Evolutionary conservation across 1,140 invertebrate genomes (phyloP).

Genomic region (Pseudomyrmex cubaensis): DNA sequence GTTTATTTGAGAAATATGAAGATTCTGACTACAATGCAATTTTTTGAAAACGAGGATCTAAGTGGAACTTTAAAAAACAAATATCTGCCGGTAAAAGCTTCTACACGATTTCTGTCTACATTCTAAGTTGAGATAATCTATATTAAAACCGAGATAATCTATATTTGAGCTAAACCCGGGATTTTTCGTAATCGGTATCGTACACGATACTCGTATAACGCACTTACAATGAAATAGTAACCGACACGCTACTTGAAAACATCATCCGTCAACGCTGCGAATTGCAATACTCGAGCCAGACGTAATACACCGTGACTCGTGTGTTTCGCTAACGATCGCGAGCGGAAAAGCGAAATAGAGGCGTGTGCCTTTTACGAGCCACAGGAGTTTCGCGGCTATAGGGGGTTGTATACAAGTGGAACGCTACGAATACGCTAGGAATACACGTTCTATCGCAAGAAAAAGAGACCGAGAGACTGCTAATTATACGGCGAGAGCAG

Average conservation of each 20-base stretch:
- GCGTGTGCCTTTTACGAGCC: constrained; percentile 56
- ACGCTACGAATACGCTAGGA: constrained; percentile 26
- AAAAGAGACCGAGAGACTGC: constrained; percentile 53
- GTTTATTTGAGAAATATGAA: too few species aligned
- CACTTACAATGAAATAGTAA: background rate
- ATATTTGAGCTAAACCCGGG: too few species aligned
- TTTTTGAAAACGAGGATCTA: too few species aligned
- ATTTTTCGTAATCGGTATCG: too few species aligned
- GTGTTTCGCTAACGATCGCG: constrained; percentile 44
- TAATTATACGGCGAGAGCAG: constrained; percentile 79
- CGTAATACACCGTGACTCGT: constrained; percentile 14
- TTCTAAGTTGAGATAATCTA: too few species aligned
- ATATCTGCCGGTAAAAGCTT: too few species aligned
- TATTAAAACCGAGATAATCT: too few species aligned
- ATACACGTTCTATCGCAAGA: constrained; percentile 19
- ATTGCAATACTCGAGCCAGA: background rate
- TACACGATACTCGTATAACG: background rate
- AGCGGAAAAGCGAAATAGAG: constrained; percentile 26
- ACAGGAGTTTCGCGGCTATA: background rate
- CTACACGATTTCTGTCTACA: too few species aligned
- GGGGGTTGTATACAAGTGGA: background rate
- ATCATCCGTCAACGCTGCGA: background rate
- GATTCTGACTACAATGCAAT: too few species aligned
- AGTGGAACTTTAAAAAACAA: too few species aligned
- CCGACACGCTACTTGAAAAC: constrained; percentile 21